Conservation (phyloP, 2,888 invertebrate genomes). For the Phania funesta region DNA sequence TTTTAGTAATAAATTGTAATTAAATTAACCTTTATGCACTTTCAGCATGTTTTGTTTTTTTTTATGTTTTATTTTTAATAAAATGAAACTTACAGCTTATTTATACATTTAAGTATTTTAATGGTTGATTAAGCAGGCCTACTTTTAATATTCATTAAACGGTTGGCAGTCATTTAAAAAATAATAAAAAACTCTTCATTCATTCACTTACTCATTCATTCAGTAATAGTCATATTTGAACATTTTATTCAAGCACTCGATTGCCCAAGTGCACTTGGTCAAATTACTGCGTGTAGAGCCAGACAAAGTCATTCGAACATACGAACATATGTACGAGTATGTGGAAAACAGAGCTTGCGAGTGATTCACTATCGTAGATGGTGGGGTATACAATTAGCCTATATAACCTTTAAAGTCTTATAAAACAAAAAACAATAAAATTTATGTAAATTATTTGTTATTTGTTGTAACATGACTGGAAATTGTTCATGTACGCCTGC, state of each 20-base stretch:
- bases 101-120: conserved; percentile 62
- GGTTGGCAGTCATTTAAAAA: conserved; percentile 52
- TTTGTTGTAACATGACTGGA: conserved; percentile 4
- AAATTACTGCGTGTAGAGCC: conserved; percentile 68
- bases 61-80: conserved; percentile 12
- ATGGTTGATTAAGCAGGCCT: conserved; percentile 59
- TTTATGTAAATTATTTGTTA: conserved; percentile 30
- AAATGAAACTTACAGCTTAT: conserved; percentile 29
- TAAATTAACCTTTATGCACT: conserved; percentile 70
- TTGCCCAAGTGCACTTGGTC: conserved; percentile 42
- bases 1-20: conserved; percentile 53
- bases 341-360: neutral
- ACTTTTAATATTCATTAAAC: conserved; percentile 52
- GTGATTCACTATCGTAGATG: conserved; percentile 14
- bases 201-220: conserved; percentile 9
- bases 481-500: conserved; percentile 12
- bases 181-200: neutral
- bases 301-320: conserved; percentile 59
- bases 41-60: conserved; percentile 61
- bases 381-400: conserved; percentile 44
- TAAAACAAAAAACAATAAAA: neutral
- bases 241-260: conserved; percentile 23
- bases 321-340: neutral
- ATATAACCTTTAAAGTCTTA: conserved; percentile 22
- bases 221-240: neutral